Percentiles rank a stretch among this genome's conserved stretches.
phyloP scores from a whole-genome alignment of 2,888 invertebrate genomes.

The Polyploca ridens region DNA sequence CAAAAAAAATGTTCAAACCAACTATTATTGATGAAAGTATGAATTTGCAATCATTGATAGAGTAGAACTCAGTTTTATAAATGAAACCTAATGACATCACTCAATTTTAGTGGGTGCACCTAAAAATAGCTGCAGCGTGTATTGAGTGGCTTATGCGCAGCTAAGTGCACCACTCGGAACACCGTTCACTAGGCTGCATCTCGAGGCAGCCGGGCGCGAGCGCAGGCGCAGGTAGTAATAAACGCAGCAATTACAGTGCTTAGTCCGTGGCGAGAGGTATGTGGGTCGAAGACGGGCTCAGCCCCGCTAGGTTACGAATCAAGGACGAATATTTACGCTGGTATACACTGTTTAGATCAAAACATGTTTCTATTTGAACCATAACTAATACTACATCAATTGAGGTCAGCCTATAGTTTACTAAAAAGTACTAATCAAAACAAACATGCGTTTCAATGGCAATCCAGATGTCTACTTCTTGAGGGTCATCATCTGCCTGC shows the following conservation, averaged over 20 bases:
- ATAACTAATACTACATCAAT: background rate
- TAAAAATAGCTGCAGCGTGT: background rate
- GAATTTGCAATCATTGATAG: too few species aligned
- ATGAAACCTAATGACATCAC: background rate
- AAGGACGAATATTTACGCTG: slow-evolving; percentile 45
- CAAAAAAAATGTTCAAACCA: too few species aligned
- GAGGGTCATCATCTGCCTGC: too few species aligned
- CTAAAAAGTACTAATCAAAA: too few species aligned
- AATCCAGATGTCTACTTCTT: too few species aligned
- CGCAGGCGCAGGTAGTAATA: slow-evolving; percentile 37
- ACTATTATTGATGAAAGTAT: too few species aligned
- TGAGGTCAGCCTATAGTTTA: too few species aligned
- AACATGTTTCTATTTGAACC: background rate
- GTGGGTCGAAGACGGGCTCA: slow-evolving; percentile 59
- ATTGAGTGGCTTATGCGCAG: background rate
- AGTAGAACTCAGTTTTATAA: background rate
- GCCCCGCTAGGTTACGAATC: slow-evolving; percentile 56
- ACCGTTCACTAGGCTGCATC: slow-evolving; percentile 32
- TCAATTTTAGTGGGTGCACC: background rate
- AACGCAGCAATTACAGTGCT: slow-evolving; percentile 46
- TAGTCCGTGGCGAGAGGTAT: slow-evolving; percentile 49
- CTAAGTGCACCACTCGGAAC: slow-evolving; percentile 7
- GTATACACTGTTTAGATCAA: background rate
- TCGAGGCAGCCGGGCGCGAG: slow-evolving; percentile 16
- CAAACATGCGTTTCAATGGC: too few species aligned